Percentiles rank a stretch among this genome's conserved stretches.
phyloP scores from a whole-genome alignment of 2,797 vertebrate genomes.

The Lates japonicus region DNA sequence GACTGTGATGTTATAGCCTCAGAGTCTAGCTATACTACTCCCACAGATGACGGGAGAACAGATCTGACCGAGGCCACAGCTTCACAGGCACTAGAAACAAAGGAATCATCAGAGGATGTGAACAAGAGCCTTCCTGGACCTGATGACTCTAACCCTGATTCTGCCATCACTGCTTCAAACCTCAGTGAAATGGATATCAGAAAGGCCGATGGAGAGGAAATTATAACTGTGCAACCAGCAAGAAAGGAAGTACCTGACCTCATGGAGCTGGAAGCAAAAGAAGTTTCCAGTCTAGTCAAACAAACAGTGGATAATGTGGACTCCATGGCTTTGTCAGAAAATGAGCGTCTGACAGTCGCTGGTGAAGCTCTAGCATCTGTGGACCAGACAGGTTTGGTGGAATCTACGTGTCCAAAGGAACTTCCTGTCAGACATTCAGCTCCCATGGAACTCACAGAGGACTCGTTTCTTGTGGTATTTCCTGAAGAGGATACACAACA shows the following conservation, averaged over 20 bases:
- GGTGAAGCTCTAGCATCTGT: not conserved
- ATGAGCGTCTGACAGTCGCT: slow-evolving; percentile 8
- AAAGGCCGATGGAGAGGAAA: not conserved
- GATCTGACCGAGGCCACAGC: slow-evolving; percentile 1
- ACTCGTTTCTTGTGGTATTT: slow-evolving; percentile 32
- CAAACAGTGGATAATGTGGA: not conserved
- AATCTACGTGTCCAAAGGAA: slow-evolving; percentile 23
- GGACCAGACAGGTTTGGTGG: slow-evolving; percentile 11
- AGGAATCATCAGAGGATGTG: slow-evolving; percentile 25
- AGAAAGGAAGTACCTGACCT: slow-evolving; percentile 13
- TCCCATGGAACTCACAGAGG: slow-evolving; percentile 15
- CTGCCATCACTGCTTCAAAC: not conserved
- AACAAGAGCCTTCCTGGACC: not conserved
- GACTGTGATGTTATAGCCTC: not conserved
- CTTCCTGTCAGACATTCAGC: slow-evolving; percentile 30
- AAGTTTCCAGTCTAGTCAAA: not conserved
- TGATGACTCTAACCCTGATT: not conserved
- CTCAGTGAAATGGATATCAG: not conserved
- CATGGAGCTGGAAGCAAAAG: slow-evolving; percentile 19
- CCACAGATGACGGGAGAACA: not conserved
- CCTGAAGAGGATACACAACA: slow-evolving; percentile 34
- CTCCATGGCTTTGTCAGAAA: not conserved
- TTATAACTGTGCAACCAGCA: not conserved
- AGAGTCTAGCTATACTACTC: not conserved
- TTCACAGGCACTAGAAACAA: not conserved